A percentile compares a stretch with the other conserved stretches of the same genome.
Conservation (phyloP, 2,797 vertebrate genomes). For the Pipistrellus pygmaeus region DNA sequence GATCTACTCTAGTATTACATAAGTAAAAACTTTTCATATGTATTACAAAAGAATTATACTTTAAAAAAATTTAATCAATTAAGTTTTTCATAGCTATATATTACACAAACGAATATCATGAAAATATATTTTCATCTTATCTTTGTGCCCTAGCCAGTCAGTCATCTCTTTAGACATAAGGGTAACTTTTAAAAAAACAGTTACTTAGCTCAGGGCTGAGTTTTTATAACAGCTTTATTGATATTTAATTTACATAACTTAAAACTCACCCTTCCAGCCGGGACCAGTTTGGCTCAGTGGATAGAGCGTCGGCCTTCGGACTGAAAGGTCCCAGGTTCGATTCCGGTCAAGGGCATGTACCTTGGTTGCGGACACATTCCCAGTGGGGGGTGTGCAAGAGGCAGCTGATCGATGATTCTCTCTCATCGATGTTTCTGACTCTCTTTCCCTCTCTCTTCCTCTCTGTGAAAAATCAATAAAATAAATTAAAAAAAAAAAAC, state of each 20-base stretch:
- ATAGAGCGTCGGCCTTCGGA: no score
- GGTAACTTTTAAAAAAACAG: not conserved
- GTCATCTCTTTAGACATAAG: not conserved
- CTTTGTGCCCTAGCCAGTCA: not conserved
- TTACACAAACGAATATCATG: not conserved
- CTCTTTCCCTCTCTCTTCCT: no score
- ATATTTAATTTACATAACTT: slow-evolving; percentile 18
- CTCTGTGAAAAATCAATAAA: no score
- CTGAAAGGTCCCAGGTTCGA: no score
- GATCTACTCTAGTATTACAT: not conserved
- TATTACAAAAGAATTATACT: slow-evolving; percentile 23
- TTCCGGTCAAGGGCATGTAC: no score
- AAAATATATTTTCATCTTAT: not conserved
- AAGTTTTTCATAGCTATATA: not conserved
- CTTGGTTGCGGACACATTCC: no score
- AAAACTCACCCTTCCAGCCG: not conserved
- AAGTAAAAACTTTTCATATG: not conserved
- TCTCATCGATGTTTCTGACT: no score
- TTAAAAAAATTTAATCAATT: not conserved
- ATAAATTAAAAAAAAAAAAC: not conserved
- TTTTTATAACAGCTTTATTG: slow-evolving; percentile 22
- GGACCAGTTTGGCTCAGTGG: no score
- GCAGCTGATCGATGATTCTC: no score
- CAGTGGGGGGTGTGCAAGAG: no score
- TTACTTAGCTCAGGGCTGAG: not conserved